Evolutionary conservation across 2,113 vertebrate genomes (phyloP).

Genomic region (Callorhinus ursinus): DNA sequence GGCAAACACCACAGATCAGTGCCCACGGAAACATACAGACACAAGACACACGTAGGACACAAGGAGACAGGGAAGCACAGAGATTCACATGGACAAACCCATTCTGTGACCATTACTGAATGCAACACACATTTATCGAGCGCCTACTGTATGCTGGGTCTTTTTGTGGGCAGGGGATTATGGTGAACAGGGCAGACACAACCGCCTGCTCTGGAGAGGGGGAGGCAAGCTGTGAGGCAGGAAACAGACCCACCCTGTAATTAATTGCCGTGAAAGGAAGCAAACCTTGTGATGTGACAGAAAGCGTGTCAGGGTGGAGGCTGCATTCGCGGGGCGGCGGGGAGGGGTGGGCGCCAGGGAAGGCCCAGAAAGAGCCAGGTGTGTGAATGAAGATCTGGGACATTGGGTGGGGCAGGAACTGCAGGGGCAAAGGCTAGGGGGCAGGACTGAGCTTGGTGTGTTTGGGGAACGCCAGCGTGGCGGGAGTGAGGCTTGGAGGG

Average conservation of each 20-base stretch:
- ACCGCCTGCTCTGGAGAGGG: neutral
- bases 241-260: neutral
- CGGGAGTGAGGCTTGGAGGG: neutral
- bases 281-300: neutral
- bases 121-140: neutral
- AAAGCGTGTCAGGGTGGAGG: neutral
- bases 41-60: accelerated
- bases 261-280: neutral
- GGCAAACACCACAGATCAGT: neutral
- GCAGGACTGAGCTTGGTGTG: no score
- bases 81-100: accelerated
- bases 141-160: accelerated
- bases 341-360: neutral
- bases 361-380: neutral
- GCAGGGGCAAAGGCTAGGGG: neutral
- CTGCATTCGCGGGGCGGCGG: neutral
- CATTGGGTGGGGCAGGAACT: accelerated
- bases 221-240: neutral
- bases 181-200: accelerated
- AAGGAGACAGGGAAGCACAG: neutral
- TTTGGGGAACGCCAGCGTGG: accelerated
- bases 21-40: neutral
- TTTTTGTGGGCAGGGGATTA: neutral
- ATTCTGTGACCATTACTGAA: neutral
- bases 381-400: neutral